phyloP scores from a whole-genome alignment of 2,113 vertebrate genomes.

The Sceloporus tristichus region DNA sequence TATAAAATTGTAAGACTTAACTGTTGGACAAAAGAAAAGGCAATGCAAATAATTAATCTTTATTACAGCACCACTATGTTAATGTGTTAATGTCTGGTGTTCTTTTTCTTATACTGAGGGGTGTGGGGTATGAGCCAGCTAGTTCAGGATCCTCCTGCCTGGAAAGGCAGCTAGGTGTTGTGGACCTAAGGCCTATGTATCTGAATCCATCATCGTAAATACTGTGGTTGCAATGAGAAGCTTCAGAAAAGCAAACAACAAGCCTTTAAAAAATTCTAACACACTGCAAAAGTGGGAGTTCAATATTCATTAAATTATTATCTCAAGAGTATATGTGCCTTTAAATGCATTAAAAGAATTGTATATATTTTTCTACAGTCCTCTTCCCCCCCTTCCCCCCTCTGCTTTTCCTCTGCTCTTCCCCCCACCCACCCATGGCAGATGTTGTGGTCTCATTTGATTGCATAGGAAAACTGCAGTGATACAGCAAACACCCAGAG shows the following conservation, averaged over 20 bases:
- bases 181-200: conserved; percentile 46
- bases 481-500: conserved; percentile 99
- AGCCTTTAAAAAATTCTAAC: conserved; percentile 62
- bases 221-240: conserved; percentile 72
- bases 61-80: conserved; percentile 74
- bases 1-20: conserved; percentile 77
- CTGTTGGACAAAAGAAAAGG: conserved; percentile 75
- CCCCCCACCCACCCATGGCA: conserved; percentile 87
- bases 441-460: conserved; percentile 99
- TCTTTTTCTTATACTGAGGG: conserved; percentile 56
- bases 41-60: conserved; percentile 78
- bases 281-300: conserved; percentile 70
- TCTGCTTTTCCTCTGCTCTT: conserved; percentile 60
- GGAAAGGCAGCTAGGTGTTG: neutral
- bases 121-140: conserved; percentile 68
- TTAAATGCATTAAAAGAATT: conserved; percentile 77
- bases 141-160: conserved; percentile 64
- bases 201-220: conserved; percentile 73
- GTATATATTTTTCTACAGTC: conserved; percentile 76
- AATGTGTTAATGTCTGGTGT: conserved; percentile 75
- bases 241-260: conserved; percentile 55
- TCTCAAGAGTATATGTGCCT: conserved; percentile 62
- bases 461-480: conserved; percentile 99
- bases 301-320: conserved; percentile 72
- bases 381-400: conserved; percentile 66